These are phyloP conservation scores for Zaprionus obscuricornis DNA, from an alignment of 2,888 invertebrate species.

Conservation along the genomic window DNA sequence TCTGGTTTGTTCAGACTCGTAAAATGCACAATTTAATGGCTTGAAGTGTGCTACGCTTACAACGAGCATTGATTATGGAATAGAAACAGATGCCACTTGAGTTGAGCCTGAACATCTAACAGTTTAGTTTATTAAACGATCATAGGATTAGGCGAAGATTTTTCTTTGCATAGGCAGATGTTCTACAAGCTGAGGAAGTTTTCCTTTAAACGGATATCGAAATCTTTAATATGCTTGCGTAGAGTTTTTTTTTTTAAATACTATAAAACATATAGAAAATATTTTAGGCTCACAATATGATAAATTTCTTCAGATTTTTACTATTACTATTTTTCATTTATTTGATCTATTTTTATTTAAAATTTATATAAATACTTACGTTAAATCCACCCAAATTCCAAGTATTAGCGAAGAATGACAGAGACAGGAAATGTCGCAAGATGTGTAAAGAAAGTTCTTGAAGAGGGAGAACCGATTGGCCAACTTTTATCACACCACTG, in stretches of 20 bases:
- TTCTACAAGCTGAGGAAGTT: too few relatives aligned
- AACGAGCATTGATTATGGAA: conserved; percentile 41
- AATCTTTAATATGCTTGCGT: too few relatives aligned
- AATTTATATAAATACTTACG: conserved; percentile 9
- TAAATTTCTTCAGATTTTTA: too few relatives aligned
- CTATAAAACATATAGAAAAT: too few relatives aligned
- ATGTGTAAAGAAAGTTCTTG: background rate
- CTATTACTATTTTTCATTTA: too few relatives aligned
- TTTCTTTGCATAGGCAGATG: too few relatives aligned
- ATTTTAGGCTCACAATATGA: too few relatives aligned
- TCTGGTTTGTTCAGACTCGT: conserved; percentile 41
- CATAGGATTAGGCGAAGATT: too few relatives aligned
- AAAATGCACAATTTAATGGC: conserved; percentile 67
- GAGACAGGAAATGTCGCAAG: conserved; percentile 38
- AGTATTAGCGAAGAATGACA: conserved; percentile 29
- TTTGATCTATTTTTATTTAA: background rate
- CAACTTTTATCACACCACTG: conserved; percentile 32
- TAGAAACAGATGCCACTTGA: conserved; percentile 16
- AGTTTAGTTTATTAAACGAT: conserved; percentile 57
- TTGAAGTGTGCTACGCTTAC: conserved; percentile 54
- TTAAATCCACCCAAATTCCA: conserved; percentile 3
- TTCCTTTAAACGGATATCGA: too few relatives aligned
- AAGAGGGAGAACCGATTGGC: too few relatives aligned
- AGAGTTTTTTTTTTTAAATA: too few relatives aligned
- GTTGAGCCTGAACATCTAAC: conserved; percentile 42